These are phyloP conservation scores for Bolborhynchus lineola DNA, from an alignment of 2,113 vertebrate genomes.

Conservation along the genomic window DNA sequence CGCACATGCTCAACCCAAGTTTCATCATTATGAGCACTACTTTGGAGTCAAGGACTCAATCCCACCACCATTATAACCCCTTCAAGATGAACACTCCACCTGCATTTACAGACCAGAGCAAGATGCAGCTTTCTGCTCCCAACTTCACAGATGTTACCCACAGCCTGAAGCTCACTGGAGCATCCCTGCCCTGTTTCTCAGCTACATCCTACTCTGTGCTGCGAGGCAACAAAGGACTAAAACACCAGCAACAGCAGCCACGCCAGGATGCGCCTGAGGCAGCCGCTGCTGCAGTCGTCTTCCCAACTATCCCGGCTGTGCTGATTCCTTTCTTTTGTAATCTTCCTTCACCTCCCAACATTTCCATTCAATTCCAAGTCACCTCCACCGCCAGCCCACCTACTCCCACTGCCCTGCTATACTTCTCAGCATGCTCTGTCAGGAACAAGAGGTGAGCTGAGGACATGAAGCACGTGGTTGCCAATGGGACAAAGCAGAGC, in stretches of 20 bases:
- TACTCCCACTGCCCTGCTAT: neutral
- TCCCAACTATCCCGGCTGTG: neutral
- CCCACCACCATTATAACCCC: neutral
- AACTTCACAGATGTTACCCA: neutral
- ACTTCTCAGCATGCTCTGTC: neutral
- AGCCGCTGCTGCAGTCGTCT: neutral
- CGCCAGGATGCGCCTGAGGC: accelerated
- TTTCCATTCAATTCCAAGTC: neutral
- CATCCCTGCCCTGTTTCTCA: neutral
- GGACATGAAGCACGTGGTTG: neutral
- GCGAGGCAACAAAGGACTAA: neutral
- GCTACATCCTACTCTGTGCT: neutral
- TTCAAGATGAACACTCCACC: neutral
- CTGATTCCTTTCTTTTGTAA: neutral
- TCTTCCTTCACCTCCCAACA: neutral
- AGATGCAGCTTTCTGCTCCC: neutral
- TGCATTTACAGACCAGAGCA: neutral
- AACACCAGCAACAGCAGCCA: neutral
- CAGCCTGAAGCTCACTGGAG: neutral
- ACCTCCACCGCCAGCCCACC: neutral
- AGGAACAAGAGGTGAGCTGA: neutral
- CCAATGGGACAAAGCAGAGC: neutral
- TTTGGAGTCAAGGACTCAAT: neutral
- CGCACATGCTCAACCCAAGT: neutral
- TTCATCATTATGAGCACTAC: accelerated